Base-by-base conservation (phyloP, 2,797 vertebrate species). In the Mus caroli region DNA sequence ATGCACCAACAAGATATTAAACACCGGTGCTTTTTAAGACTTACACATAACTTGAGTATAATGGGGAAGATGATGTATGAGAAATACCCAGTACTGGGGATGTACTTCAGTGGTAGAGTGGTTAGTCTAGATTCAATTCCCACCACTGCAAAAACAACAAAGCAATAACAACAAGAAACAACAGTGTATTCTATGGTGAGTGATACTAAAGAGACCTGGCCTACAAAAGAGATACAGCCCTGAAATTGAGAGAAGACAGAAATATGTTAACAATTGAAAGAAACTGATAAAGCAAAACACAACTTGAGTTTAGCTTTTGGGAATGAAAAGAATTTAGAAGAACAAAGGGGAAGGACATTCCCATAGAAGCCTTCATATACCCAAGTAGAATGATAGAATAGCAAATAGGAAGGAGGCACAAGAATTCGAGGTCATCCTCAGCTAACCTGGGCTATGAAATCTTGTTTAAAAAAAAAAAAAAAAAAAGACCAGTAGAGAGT, bases 321-420 rank as follows among this genome's bases (percentile, higher is more conserved):
- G 46, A 52, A 94, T 52, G 11, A 97, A 85, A 67, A 92, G 52
- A 94, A 79, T 50, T 94, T 86, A 77, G 67, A 90, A 67, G 93
- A 86, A 82, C 77, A 94, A 80, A 71, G 26, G 19, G 78, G 31
- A 92, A 85, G 83, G 54, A n/a, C 37, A 88, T 46, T 76, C 24
- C 58, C 52, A 12, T 1, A 54, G 26, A 58, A 82, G 19, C 43
- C 43, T 79, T n/a, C n/a, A 79, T 34, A 84, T 26, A 34, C 87
- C 17, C 58, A 94, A 52, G 64, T 2, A 69, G n/a, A 75, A 20
- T 54, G 73, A 86, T 0, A 85, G 20, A 54, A 62, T 0, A 88
- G 77, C 54, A 91, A 83, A n/a, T 4, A 86, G 96, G 71, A 31
- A 78, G 58, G 40, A 77, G 58, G 43, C 31, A 24, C 20, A 64